Conservation (phyloP, 1,140 invertebrate species). For the Ceratina calcarata region DNA sequence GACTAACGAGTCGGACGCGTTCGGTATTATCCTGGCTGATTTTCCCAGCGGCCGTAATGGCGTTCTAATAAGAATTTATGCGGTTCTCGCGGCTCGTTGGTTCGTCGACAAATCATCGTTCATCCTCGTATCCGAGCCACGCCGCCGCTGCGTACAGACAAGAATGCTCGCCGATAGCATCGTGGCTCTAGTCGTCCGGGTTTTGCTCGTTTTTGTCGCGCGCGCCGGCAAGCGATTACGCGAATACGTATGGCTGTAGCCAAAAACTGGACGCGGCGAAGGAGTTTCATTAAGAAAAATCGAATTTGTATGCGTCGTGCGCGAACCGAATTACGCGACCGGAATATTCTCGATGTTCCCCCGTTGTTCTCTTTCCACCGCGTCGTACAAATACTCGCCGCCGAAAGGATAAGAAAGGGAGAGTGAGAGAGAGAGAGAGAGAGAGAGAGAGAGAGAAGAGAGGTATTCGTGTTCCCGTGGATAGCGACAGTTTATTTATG, state of each 20-base stretch:
- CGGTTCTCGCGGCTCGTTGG: conserved; percentile 57
- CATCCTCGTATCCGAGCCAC: conserved; percentile 48
- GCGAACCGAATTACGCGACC: conserved; percentile 12
- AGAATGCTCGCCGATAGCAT: conserved; percentile 41
- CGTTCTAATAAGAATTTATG: conserved; percentile 71
- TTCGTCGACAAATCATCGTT: conserved; percentile 64
- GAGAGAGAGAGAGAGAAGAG: neutral
- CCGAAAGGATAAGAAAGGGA: neutral
- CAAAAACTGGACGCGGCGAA: neutral
- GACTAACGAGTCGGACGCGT: conserved; percentile 31
- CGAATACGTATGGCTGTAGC: neutral
- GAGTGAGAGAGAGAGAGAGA: neutral
- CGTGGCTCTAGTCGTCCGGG: conserved; percentile 31
- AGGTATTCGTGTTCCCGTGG: neutral
- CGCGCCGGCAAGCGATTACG: conserved; percentile 1
- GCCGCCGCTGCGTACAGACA: conserved; percentile 9
- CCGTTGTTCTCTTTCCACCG: neutral
- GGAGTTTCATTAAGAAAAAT: conserved; percentile 28
- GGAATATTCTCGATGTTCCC: neutral
- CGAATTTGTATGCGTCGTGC: neutral
- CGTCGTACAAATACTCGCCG: too few species aligned
- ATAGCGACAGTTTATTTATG: conserved; percentile 1
- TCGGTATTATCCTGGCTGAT: conserved; percentile 30
- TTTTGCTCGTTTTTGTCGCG: conserved; percentile 30
- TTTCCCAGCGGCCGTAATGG: conserved; percentile 59